A percentile compares a stretch with the other conserved stretches of the same genome.
Evolutionary conservation across 2,113 vertebrate species (phyloP).

Genomic region (Gadus chalcogrammus): DNA sequence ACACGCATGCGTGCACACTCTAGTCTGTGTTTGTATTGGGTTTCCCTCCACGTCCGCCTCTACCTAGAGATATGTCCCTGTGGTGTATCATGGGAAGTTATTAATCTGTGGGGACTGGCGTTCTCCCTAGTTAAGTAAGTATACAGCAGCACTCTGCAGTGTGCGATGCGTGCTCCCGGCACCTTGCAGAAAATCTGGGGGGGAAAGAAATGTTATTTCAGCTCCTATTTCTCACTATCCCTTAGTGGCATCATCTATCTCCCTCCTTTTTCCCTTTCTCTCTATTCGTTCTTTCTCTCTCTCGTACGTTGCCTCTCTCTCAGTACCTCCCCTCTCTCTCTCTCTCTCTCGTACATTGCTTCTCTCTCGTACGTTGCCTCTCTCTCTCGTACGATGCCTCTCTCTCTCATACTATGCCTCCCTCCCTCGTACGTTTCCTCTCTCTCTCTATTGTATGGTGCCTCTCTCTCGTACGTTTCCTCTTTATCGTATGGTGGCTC

Average conservation of each 20-base stretch:
- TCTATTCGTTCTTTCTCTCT: not conserved
- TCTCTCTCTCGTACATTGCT: not conserved
- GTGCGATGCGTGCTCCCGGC: conserved; percentile 49
- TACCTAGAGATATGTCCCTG: conserved; percentile 47
- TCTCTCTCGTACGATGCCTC: not conserved
- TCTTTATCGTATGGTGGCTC: not conserved
- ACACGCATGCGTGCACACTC: not conserved
- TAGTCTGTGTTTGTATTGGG: conserved; percentile 44
- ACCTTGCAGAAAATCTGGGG: conserved; percentile 29
- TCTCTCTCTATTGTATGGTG: conserved; percentile 15
- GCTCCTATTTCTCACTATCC: conserved; percentile 16
- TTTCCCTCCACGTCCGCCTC: conserved; percentile 39
- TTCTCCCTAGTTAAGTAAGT: conserved; percentile 69
- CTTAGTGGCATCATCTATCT: not conserved
- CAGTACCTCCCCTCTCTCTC: not conserved
- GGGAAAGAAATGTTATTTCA: conserved; percentile 49
- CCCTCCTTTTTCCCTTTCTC: conserved; percentile 13
- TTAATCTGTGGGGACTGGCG: conserved; percentile 57
- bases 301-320: not conserved
- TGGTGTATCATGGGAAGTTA: conserved; percentile 57
- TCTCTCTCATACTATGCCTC: not conserved
- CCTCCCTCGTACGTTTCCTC: not conserved
- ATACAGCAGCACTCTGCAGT: conserved; percentile 56
- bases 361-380: conserved; percentile 5
- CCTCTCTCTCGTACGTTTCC: not conserved